phyloP scores from a whole-genome alignment of 2,113 vertebrate species.

The Chloebia gouldiae region DNA sequence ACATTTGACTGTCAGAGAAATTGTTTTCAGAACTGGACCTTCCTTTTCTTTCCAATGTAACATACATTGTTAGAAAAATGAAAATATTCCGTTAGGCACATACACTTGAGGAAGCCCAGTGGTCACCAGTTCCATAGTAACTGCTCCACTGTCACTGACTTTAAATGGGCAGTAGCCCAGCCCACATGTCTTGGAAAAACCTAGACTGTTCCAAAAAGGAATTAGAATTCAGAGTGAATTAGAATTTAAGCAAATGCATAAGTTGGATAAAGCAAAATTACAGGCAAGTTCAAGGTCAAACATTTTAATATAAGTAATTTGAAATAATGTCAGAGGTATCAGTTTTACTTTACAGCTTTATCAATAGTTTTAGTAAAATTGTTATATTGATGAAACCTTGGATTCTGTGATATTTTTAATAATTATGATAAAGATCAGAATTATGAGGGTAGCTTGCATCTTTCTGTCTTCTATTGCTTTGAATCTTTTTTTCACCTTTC shows the following conservation, averaged over 20 bases:
- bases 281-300: not conserved
- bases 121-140: not conserved
- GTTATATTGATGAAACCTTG: not conserved
- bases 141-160: not conserved
- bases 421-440: not conserved
- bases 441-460: not conserved
- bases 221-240: not conserved
- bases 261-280: not conserved
- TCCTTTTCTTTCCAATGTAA: not conserved
- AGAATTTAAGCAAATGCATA: not conserved
- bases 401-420: not conserved
- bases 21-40: not conserved
- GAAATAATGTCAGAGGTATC: not conserved
- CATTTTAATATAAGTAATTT: not conserved
- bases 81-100: not conserved
- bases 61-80: not conserved
- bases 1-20: not conserved
- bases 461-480: not conserved
- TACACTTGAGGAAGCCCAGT: not conserved
- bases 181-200: not conserved
- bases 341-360: not conserved
- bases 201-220: not conserved
- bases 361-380: not conserved
- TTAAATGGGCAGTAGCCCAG: not conserved
- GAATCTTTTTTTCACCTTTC: not conserved